Evolutionary conservation across 2,797 vertebrate genomes (phyloP), one percentile per base, ranked within the genome.

Genomic region (Arnoldichthys spilopterus): DNA sequence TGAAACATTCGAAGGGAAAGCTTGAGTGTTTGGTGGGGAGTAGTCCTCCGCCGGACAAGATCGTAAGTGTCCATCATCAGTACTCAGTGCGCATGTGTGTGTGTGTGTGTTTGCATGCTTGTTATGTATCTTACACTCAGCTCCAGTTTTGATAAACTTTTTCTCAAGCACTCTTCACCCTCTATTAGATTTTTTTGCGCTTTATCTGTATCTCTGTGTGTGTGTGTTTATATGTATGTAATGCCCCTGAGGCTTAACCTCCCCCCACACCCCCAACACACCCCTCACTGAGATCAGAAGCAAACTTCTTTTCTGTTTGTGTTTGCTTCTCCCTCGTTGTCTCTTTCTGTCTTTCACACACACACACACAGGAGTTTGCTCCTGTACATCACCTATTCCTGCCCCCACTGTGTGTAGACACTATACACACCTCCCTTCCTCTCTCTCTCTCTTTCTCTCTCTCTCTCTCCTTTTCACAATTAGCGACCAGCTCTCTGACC

Each of bases 11-110:
- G 78, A 95, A 96, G 72, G 95, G 95, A 81, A 94, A 95, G 79
- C 90, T 97, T 68, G 95, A 96, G 88, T 97, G 96, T 81, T 85
- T 95, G 37, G 94, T 97, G 87, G 94, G 89, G 71, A 96, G 95
- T 83, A 95, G 93, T 51, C 96, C 96, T 0, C 90, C 91, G 1
- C 96, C 96, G 13, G 96, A 97, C 69, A 93, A 95, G 64, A 96
- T 97, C 79, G 96, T 97, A 92, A 96, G 96, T 91, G 74, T 83
- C 83, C 62, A 84, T 73, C 59, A 83, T 86, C 85, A 67, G 73
- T n/a, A 71, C 32, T 83, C 80, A 70, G 56, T 53, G 43, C 81
- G 73, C 62, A 64, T 72, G 72, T 62, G 53, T 72, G 58, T 53
- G 45, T 78, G 73, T 58, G 69, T 69, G 68, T 58, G 80, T 84